Base-by-base conservation (phyloP, 2,113 vertebrate species). In the Nothoprocta perdicaria region DNA sequence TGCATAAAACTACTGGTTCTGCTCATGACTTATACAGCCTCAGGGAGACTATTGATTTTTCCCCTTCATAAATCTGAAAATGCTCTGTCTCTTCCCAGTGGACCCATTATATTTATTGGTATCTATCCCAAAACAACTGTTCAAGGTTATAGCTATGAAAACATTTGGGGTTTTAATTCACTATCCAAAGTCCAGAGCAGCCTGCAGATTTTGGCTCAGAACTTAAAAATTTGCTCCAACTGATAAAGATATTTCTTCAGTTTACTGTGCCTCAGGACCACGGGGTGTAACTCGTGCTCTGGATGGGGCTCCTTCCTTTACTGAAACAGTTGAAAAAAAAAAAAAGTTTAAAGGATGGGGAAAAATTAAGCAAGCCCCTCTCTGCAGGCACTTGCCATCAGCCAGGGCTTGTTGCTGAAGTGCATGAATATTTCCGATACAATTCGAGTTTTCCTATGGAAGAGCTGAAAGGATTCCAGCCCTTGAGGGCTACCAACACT, bases 61-160 rank as follows among this genome's bases (percentile, higher is more conserved):
- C 74, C 50, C 91, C 95, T 96, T 97, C 96, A 98, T 98, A 98
- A 98, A 98, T 98, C 97, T 98, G 97, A 97, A 98, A 97, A 96
- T 86, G 82, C 76, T 96, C 95, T 97, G 86, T 95, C 94, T 89
- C 95, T 96, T 98, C 98, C 97, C 97, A 94, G 62, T 87, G 97
- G 97, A 97, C 95, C 95, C 94, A 97, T 98, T 98, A 97, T 97
- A 96, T 97, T 98, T 98, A 98, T 98, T 98, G 96, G 96, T 98
- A 97, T 98, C 97, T 97, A 97, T 97, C 96, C 96, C 98, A 97
- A 98, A 98, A 98, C 96, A 97, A 97, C 93, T 96, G 97, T 96
- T 98, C 97, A 98, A 97, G 97, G 97, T 98, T 98, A 98, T 91
- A 97, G 96, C 97, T 95, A 96, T 98, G 97, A 98, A 98, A 98